Conservation (phyloP, 2,797 vertebrate genomes). For the Bryconaethiops microstoma region DNA sequence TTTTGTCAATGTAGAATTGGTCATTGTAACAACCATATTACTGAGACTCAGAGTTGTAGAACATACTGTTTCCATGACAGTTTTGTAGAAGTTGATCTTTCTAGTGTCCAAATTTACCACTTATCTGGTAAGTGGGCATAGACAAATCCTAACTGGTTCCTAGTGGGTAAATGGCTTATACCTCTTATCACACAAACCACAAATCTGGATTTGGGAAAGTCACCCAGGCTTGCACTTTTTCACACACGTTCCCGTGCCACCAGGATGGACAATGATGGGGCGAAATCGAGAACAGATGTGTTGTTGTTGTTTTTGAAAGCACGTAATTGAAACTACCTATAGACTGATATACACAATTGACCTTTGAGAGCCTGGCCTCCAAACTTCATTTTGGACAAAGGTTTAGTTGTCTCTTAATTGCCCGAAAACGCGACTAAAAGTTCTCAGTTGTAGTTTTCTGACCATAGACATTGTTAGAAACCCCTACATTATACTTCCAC, state of each 20-base stretch:
- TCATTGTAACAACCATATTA: no score
- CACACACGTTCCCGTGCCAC: constrained; percentile 18
- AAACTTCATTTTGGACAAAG: not conserved
- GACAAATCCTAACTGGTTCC: not conserved
- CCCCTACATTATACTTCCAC: not conserved
- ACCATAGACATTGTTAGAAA: not conserved
- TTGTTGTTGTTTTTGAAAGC: constrained; percentile 27
- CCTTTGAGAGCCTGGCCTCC: not conserved
- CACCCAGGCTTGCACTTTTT: not conserved
- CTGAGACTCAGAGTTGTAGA: no score
- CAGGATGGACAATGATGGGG: constrained; percentile 15
- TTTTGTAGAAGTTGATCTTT: no score
- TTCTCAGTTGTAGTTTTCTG: not conserved
- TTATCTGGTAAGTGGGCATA: not conserved
- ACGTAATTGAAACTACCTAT: constrained; percentile 8
- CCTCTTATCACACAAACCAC: not conserved
- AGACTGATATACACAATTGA: not conserved
- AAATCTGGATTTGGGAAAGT: not conserved
- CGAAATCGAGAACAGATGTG: constrained; percentile 39
- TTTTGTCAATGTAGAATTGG: no score
- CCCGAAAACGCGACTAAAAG: not conserved
- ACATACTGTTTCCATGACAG: no score
- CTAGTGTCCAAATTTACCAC: no score
- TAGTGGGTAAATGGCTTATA: not conserved
- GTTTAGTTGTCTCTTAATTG: not conserved